A percentile compares a stretch with the other conserved stretches of the same genome.
Evolutionary conservation across 2,113 vertebrate genomes (phyloP).

Genomic region (Nerophis lumbriciformis): DNA sequence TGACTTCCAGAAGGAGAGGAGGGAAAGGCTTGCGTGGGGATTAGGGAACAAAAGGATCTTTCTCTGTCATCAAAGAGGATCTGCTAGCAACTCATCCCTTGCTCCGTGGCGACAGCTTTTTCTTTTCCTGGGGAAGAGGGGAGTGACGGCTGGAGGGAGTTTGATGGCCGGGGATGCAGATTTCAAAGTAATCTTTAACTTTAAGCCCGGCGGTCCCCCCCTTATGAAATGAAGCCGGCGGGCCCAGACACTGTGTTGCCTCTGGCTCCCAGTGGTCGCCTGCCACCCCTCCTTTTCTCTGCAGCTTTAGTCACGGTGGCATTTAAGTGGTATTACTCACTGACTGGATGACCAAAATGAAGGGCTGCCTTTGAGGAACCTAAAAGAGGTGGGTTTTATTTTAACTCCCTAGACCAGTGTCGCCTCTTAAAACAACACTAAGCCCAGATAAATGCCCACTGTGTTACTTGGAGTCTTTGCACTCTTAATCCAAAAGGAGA

Average conservation of each 20-base stretch:
- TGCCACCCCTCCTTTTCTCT: conserved; percentile 50
- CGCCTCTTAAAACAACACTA: conserved; percentile 64
- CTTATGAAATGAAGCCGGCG: conserved; percentile 65
- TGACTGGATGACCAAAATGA: conserved; percentile 58
- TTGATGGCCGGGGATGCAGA: conserved; percentile 63
- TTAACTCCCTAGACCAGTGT: conserved; percentile 59
- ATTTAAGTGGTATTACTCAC: conserved; percentile 73
- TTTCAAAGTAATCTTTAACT: conserved; percentile 95
- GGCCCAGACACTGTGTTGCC: conserved; percentile 65
- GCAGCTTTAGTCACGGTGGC: conserved; percentile 67
- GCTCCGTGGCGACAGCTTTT: conserved; percentile 78
- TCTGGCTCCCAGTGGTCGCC: conserved; percentile 61
- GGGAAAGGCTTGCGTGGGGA: conserved; percentile 65
- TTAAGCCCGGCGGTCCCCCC: conserved; percentile 71
- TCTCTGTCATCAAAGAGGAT: conserved; percentile 85
- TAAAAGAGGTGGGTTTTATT: conserved; percentile 56
- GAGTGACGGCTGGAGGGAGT: conserved; percentile 35
- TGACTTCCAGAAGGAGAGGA: conserved; percentile 71
- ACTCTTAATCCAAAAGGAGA: conserved; percentile 28
- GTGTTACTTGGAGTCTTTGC: conserved; percentile 43
- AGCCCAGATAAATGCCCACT: conserved; percentile 60
- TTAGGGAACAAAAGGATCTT: conserved; percentile 87
- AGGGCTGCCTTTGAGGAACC: conserved; percentile 61
- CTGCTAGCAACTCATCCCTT: conserved; percentile 70
- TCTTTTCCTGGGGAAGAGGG: conserved; percentile 42